A percentile compares a stretch with the other conserved stretches of the same genome.
Evolutionary conservation across 2,797 vertebrate genomes (phyloP).

Genomic region (Heteromormyrus szaboi): DNA sequence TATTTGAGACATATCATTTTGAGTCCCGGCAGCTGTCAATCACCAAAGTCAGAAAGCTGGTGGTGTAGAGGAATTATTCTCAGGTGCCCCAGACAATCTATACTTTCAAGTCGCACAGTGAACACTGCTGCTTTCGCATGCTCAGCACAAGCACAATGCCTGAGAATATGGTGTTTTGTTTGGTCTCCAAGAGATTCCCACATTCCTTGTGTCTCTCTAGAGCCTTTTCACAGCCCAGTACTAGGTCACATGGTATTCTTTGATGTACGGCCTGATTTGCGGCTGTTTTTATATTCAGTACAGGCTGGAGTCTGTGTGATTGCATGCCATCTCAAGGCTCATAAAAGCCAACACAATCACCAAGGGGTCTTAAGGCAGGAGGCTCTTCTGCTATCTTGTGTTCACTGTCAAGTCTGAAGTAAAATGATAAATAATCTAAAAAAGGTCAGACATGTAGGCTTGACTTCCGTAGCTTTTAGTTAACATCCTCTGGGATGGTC

Average conservation of each 20-base stretch:
- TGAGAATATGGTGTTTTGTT: not conserved
- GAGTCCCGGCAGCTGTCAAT: not conserved
- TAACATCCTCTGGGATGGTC: not conserved
- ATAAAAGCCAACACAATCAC: conserved; percentile 14
- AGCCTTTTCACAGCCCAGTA: not conserved
- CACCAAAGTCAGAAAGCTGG: not conserved
- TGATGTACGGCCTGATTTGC: conserved; percentile 17
- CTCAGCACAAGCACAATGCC: not conserved
- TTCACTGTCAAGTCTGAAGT: conserved; percentile 7
- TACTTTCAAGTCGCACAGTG: not conserved
- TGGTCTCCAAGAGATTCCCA: not conserved
- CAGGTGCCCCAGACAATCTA: not conserved
- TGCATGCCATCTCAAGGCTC: conserved; percentile 10
- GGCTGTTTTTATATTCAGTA: not conserved
- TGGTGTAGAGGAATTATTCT: not conserved
- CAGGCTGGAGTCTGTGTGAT: conserved; percentile 17
- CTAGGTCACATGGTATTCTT: not conserved
- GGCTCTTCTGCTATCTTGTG: not conserved
- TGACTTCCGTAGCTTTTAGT: not conserved
- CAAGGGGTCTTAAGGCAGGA: not conserved
- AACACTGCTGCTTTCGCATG: not conserved
- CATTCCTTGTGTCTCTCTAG: not conserved
- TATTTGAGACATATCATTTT: not conserved
- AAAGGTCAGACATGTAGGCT: not conserved
- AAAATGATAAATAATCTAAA: not conserved